These are phyloP conservation scores for Nysson spinosus DNA, from an alignment of 2,888 invertebrate species.

Conservation along the genomic window DNA sequence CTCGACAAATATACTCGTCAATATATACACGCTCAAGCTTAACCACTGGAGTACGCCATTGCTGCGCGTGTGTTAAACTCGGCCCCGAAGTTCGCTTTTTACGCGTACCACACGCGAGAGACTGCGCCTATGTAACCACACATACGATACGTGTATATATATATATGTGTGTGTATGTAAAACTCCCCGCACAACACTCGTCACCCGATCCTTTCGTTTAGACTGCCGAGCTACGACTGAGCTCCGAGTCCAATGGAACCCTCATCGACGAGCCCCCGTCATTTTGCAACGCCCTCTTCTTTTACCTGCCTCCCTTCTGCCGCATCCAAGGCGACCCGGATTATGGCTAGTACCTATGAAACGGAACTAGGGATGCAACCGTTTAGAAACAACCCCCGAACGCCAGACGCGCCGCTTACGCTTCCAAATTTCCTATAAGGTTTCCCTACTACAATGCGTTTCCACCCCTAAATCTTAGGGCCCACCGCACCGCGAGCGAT, in stretches of 20 bases:
- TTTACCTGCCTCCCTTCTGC: not conserved
- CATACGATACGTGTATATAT: conserved; percentile 10
- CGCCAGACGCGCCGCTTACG: not conserved
- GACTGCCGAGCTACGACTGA: conserved; percentile 64
- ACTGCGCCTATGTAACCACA: conserved; percentile 34
- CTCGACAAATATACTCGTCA: conserved; percentile 23
- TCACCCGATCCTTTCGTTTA: conserved; percentile 54
- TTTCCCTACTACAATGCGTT: not conserved
- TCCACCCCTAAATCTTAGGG: too few relatives aligned
- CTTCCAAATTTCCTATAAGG: not conserved
- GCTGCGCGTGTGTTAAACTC: conserved; percentile 48
- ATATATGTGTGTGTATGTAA: conserved; percentile 2
- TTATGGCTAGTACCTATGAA: conserved; percentile 28
- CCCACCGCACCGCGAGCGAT: too few relatives aligned
- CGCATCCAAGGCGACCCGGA: conserved; percentile 41
- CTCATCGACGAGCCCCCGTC: conserved; percentile 29
- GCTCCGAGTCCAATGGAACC: conserved; percentile 32
- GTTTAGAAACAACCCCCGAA: not conserved
- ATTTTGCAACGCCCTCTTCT: conserved; percentile 46
- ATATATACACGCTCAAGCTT: conserved; percentile 36
- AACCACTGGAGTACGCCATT: conserved; percentile 40
- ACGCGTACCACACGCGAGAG: conserved; percentile 35
- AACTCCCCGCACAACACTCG: conserved; percentile 19
- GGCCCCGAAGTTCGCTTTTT: conserved; percentile 45
- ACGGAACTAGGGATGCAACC: not conserved